Conservation (phyloP, 1,140 invertebrate species). For the Meloidogyne floridensis region DNA sequence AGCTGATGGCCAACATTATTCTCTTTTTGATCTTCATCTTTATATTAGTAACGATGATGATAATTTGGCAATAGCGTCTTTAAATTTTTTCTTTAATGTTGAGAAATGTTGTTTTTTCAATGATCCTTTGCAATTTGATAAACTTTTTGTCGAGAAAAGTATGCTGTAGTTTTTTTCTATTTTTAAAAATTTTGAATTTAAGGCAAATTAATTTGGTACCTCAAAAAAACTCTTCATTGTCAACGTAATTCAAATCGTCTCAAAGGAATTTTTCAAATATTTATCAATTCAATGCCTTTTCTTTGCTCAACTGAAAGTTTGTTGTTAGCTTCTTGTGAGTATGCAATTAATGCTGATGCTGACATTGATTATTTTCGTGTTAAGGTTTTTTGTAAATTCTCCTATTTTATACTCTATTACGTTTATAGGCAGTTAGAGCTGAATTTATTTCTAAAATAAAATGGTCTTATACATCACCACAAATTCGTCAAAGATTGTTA, state of each 20-base stretch:
- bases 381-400: conserved; percentile 25
- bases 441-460: conserved; percentile 39
- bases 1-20: conserved; percentile 10
- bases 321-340: conserved; percentile 30
- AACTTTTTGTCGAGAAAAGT: not conserved
- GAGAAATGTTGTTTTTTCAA: conserved; percentile 28
- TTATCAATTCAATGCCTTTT: conserved; percentile 33
- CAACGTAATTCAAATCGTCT: conserved; percentile 37
- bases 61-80: conserved; percentile 27
- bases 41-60: conserved; percentile 28
- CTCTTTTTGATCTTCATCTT: conserved; percentile 8
- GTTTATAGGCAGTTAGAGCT: conserved; percentile 29
- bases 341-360: conserved; percentile 17
- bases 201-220: conserved; percentile 26
- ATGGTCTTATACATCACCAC: conserved; percentile 28
- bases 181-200: not conserved
- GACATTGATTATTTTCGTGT: conserved; percentile 39
- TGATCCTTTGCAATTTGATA: not conserved
- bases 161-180: conserved; percentile 1
- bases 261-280: conserved; percentile 35
- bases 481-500: conserved; percentile 26
- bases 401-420: not conserved
- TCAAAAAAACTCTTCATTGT: conserved; percentile 25
- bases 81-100: conserved; percentile 30
- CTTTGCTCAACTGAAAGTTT: conserved; percentile 25